Base-by-base conservation (phyloP, 92 coral and sea anemone genomes). In the Virgularia gustaviana region DNA sequence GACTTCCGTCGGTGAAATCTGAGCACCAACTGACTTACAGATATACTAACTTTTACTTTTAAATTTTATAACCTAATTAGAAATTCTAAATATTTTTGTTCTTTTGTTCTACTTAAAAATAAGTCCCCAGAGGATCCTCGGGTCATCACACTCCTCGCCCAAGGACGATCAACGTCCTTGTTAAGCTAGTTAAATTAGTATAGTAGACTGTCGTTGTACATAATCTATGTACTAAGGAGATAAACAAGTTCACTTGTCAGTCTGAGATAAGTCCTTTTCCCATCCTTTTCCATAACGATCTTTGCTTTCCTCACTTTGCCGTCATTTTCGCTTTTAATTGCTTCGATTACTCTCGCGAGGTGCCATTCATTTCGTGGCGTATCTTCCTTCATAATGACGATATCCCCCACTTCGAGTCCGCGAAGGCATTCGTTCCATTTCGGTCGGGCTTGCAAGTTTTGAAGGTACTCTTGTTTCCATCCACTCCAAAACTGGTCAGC, bases 391-490 rank as follows among this genome's bases (percentile, higher is more conserved):
- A 82, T 38, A 4, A 76, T 38, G 38, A 70, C 82, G 2, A 82
- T n/a, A 62, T 82, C 86, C 44, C 82, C 78, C 9, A 24, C 78
- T 15, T 10, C 20, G 19, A 77, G 72, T 34, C 77, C 52, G 13
- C 44, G 56, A 9, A 9, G 8, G 9, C 12, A 43, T 31, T 61
- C 60, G 9, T 31, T 3, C 87, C 87, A 83, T 62, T 82, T 82
- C 13, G 57, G 54, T 29, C 82, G 33, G 4, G 24, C 15, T 47
- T 83, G 87, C 7, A 83, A 70, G 54, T 35, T 76, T 27, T 82
- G 86, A 13, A 82, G 82, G 70, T 78, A 83, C 49, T 83, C 87
- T 7, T 35, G 43, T 24, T 65, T 71, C 87, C 87, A 83, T 7
- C 82, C 35, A 6, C 68, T n/a, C 83, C 80, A 83, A 47, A 83